Evolutionary conservation across 2,797 vertebrate genomes (phyloP).

Genomic region (Sphenopsis melanotis): DNA sequence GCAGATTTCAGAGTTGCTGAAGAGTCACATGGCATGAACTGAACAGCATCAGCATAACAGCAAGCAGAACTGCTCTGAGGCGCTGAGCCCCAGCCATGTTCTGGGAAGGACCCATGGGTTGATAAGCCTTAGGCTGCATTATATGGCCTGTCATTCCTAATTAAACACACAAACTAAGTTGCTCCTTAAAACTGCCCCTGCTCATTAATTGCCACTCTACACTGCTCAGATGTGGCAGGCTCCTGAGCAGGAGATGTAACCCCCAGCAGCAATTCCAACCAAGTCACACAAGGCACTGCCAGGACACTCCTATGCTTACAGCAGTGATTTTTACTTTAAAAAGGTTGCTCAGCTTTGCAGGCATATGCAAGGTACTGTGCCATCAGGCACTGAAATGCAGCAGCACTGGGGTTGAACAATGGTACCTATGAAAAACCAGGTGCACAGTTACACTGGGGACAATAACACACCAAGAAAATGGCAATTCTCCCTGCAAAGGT

Average conservation of each 20-base stretch:
- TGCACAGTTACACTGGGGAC: neutral
- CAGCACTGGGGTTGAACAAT: fast-evolving
- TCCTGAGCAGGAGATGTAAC: neutral
- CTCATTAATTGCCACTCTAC: neutral
- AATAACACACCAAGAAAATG: neutral
- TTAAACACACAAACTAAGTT: neutral
- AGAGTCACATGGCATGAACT: neutral
- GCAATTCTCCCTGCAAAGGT: neutral
- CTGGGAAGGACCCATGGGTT: neutral
- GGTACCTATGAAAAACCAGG: neutral
- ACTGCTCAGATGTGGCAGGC: neutral
- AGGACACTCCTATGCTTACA: neutral
- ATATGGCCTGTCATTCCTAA: neutral
- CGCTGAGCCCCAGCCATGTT: neutral
- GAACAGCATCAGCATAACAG: fast-evolving
- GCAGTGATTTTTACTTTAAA: neutral
- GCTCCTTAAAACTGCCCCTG: neutral
- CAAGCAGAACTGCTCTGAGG: neutral
- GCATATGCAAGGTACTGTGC: neutral
- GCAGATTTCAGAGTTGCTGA: neutral
- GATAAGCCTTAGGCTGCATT: neutral
- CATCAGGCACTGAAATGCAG: neutral
- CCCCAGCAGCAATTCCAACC: neutral
- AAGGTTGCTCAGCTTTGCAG: neutral
- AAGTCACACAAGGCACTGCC: neutral